Conservation (phyloP, 2,113 vertebrate genomes). For the Prunella fulvescens region DNA sequence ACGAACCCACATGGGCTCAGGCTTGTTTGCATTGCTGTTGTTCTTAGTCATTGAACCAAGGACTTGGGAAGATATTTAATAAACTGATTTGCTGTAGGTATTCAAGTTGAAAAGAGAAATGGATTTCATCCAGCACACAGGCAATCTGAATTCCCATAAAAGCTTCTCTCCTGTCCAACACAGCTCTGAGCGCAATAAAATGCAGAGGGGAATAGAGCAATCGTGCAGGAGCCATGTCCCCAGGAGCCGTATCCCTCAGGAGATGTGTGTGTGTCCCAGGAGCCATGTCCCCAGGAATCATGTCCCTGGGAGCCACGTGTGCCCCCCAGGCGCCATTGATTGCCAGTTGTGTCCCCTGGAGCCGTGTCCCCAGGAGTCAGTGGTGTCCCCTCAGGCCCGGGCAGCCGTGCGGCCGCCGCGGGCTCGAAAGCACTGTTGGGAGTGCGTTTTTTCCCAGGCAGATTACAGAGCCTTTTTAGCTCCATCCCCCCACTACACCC, state of each 20-base stretch:
- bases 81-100: neutral
- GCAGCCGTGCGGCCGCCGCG: neutral
- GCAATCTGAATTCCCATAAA: neutral
- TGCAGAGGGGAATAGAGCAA: neutral
- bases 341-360: neutral
- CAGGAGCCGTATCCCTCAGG: no score
- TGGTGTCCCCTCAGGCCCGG: neutral
- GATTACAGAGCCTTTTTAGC: constrained; percentile 40
- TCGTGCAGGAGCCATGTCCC: neutral
- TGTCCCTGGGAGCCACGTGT: neutral
- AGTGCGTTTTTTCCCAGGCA: constrained; percentile 57
- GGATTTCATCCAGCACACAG: neutral
- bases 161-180: no score
- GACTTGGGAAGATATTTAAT: neutral
- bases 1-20: neutral
- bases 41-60: neutral
- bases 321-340: neutral
- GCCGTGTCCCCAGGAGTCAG: no score
- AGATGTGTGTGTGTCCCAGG: no score
- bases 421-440: neutral
- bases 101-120: neutral
- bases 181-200: neutral
- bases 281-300: neutral
- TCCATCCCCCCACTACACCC: neutral
- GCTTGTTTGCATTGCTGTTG: neutral